Evolutionary conservation across 2,888 invertebrate species (phyloP), one percentile per base, ranked within the genome.

Genomic region (Pammene aurita): DNA sequence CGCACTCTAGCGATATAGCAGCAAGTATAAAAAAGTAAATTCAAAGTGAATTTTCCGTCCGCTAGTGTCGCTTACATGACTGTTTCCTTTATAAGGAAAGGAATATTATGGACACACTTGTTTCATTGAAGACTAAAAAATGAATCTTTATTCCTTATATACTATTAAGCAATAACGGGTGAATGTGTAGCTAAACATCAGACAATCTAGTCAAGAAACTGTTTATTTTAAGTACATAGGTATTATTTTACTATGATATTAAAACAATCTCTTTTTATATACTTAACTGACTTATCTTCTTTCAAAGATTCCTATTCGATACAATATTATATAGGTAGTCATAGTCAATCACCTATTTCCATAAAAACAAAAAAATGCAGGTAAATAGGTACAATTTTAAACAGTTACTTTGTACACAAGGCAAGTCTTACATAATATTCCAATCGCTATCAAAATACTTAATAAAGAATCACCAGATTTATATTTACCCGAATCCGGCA

Each of bases 151-250:
- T 10, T 46, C 54, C 34, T 54, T 54, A 41, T 26, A n/a, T n/a
- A n/a, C n/a, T 44, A 42, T 58, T 42, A 58, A 44, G 57, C 26
- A n/a, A 54, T 34, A 54, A 52, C 41, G 50, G 38, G 48, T 52
- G 50, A 41, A 62, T 18, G 38, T 58, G 58, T 58, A 58, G 58
- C 58, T 62, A 52, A 52, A 52, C 11, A 52, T 52, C 9, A 52
- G 62, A 62, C 50, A 52, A 38, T 52, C 62, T 62, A 62, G 62
- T 62, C 62, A 62, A 41, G 50, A 35, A 62, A 35, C 41, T 62
- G 50, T 52, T 52, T 18, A n/a, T 5, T 41, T 41, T 35, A 41
- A 13, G 41, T 52, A 26, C 35, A 14, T 48, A 26, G 7, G n/a
- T 60, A 61, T 38, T 50, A 34, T 58, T 58, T n/a, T 58, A 26